These are phyloP conservation scores for Aphis craccivora DNA, from an alignment of 1,140 invertebrate species.

Conservation along the genomic window DNA sequence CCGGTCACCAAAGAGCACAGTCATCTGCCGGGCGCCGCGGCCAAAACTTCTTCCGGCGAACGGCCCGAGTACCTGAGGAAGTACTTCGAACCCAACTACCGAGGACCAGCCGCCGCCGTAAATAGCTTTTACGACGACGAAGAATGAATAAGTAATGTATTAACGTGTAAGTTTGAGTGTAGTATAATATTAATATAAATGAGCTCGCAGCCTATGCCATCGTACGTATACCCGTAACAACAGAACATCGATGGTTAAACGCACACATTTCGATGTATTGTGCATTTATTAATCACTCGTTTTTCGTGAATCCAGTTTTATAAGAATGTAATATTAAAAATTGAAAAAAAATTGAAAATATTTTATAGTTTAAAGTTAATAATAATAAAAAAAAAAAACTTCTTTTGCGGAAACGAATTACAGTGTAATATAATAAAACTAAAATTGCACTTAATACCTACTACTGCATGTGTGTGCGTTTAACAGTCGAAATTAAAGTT, in stretches of 20 bases:
- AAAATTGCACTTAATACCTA: background rate
- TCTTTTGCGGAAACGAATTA: background rate
- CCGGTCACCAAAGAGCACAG: too few relatives aligned
- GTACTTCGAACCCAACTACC: slow-evolving; percentile 41
- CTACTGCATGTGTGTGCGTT: background rate
- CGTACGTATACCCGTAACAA: too few relatives aligned
- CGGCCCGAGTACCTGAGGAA: slow-evolving; percentile 42
- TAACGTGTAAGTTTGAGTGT: too few relatives aligned
- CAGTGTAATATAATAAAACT: background rate
- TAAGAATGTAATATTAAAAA: background rate
- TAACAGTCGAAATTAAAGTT: background rate
- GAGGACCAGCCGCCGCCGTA: background rate
- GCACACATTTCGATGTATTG: background rate
- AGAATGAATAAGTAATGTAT: background rate
- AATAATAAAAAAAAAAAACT: background rate
- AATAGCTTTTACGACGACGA: slow-evolving; percentile 6
- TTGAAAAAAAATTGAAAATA: background rate
- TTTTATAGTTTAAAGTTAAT: background rate
- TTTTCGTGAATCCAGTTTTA: background rate
- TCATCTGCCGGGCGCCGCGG: background rate
- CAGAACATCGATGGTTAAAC: background rate
- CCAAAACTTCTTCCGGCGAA: background rate
- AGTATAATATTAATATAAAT: too few relatives aligned
- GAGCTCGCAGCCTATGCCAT: background rate
- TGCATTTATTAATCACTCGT: background rate